A percentile compares a stretch with the other conserved stretches of the same genome.
These are phyloP conservation scores for Brachionus paranguensis DNA, from an alignment of 1,140 invertebrate genomes.

Conservation along the genomic window DNA sequence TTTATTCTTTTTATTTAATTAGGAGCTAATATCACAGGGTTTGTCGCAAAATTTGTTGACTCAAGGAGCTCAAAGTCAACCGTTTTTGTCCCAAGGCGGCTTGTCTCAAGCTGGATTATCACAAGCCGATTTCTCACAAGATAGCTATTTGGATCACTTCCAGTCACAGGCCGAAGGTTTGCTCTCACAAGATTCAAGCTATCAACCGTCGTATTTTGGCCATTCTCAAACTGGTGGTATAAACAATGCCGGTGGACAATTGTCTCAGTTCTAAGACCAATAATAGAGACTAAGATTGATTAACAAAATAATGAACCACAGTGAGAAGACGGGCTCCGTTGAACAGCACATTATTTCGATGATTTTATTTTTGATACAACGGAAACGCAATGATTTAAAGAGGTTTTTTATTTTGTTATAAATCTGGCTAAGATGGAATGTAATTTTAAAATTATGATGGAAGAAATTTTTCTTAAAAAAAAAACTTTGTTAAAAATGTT, in stretches of 20 bases:
- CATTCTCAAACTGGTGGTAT: slow-evolving; percentile 31
- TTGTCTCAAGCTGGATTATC: slow-evolving; percentile 37
- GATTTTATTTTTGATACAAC: neutral
- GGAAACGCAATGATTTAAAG: neutral
- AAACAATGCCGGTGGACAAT: neutral
- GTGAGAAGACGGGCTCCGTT: neutral
- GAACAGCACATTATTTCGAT: neutral
- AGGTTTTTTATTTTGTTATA: slow-evolving; percentile 37
- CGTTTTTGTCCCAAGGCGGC: neutral
- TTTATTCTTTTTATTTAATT: neutral
- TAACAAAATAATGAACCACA: slow-evolving; percentile 30
- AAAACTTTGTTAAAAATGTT: neutral
- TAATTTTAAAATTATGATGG: neutral
- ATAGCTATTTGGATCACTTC: slow-evolving; percentile 27
- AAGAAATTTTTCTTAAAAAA: neutral
- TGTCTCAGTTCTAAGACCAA: slow-evolving; percentile 28
- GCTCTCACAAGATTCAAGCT: slow-evolving; percentile 36
- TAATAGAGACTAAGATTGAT: neutral
- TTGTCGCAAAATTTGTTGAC: slow-evolving; percentile 37
- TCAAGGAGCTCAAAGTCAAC: slow-evolving; percentile 4
- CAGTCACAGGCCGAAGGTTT: slow-evolving; percentile 21
- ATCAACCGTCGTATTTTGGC: slow-evolving; percentile 33
- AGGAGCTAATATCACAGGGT: slow-evolving; percentile 17
- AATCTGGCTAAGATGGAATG: slow-evolving; percentile 31
- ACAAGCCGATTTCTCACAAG: slow-evolving; percentile 34